A percentile compares a stretch with the other conserved stretches of the same genome.
Conservation (phyloP, 2,113 vertebrate genomes). For the Chloropsis cyanopogon region DNA sequence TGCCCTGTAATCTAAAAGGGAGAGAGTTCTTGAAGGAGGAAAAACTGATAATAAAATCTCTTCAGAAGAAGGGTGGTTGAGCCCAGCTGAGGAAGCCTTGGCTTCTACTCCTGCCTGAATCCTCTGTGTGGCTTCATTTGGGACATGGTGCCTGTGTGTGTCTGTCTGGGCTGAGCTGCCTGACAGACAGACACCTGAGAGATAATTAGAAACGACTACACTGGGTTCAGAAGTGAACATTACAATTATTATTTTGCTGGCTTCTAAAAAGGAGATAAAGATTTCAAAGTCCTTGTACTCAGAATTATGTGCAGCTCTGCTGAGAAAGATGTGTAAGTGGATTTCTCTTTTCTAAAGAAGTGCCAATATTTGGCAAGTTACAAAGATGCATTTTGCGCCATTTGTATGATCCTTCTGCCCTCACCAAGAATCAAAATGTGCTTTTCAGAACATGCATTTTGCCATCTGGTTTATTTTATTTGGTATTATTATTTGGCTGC, state of each 20-base stretch:
- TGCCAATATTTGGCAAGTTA: neutral
- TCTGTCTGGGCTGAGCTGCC: neutral
- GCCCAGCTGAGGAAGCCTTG: neutral
- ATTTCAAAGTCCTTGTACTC: neutral
- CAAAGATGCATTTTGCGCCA: neutral
- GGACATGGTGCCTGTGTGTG: neutral
- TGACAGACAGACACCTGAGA: neutral
- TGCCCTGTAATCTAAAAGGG: neutral
- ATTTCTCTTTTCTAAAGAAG: neutral
- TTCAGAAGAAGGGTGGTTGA: neutral
- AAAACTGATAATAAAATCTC: neutral
- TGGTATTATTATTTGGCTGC: neutral
- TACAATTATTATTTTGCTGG: neutral
- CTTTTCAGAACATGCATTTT: neutral
- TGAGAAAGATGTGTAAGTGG: neutral
- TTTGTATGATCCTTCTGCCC: neutral
- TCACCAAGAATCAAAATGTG: neutral
- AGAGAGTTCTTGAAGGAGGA: neutral
- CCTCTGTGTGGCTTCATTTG: neutral
- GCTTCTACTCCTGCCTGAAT: neutral
- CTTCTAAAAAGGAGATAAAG: neutral
- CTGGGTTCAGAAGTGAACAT: neutral
- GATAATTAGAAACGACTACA: neutral
- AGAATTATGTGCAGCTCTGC: neutral
- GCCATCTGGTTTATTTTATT: neutral